A percentile compares a stretch with the other conserved stretches of the same genome.
These are phyloP conservation scores for Lycocorax pyrrhopterus DNA, from an alignment of 2,113 vertebrate species.

Conservation along the genomic window DNA sequence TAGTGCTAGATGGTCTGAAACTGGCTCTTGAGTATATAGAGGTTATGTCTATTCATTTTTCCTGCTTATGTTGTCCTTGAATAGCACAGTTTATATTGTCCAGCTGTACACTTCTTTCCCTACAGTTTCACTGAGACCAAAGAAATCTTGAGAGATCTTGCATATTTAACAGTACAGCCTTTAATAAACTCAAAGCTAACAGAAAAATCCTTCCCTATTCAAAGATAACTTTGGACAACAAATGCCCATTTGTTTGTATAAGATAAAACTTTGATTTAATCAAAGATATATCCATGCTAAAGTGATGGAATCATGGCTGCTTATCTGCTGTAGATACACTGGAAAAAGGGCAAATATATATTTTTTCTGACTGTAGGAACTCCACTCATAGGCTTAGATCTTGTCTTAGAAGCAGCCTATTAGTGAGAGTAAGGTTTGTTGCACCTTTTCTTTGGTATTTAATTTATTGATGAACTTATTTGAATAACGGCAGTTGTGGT, in stretches of 20 bases:
- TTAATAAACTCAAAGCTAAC: not conserved
- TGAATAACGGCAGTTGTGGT: not conserved
- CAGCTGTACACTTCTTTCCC: not conserved
- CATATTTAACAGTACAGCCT: not conserved
- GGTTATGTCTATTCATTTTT: not conserved
- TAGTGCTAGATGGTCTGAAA: not conserved
- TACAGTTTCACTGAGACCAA: not conserved
- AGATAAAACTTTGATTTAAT: not conserved
- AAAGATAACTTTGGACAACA: not conserved
- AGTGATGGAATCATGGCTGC: not conserved
- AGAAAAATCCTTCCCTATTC: not conserved
- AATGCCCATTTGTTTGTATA: not conserved
- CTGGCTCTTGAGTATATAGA: not conserved
- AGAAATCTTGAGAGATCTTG: not conserved
- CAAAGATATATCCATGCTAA: not conserved
- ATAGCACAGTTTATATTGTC: not conserved
- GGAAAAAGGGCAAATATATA: not conserved
- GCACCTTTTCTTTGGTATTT: not conserved
- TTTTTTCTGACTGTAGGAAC: not conserved
- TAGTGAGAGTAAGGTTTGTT: not conserved
- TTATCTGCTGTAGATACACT: not conserved
- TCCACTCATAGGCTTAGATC: not conserved
- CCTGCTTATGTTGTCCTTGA: not conserved
- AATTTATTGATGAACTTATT: not conserved
- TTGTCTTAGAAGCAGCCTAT: not conserved